Evolutionary conservation across 2,797 vertebrate genomes (phyloP).

Genomic region (Paguma larvata): DNA sequence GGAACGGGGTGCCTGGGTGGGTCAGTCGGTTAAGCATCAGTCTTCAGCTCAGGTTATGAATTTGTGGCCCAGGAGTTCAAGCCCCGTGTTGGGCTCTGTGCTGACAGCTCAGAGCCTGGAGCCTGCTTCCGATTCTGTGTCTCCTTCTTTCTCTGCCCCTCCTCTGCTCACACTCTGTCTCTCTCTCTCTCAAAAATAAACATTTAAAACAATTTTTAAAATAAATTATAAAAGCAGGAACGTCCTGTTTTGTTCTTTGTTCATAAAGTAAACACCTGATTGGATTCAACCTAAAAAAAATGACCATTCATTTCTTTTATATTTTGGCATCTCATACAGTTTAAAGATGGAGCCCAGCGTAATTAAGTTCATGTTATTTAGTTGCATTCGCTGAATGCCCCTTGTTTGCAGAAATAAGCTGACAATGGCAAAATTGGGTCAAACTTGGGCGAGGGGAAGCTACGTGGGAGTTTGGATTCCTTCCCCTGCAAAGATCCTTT

Average conservation of each 20-base stretch:
- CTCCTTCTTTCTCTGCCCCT: too few relatives aligned
- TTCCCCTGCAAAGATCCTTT: not conserved
- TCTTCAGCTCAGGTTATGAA: too few relatives aligned
- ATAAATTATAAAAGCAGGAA: not conserved
- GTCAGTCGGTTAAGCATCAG: too few relatives aligned
- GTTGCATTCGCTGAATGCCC: not conserved
- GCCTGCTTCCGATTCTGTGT: too few relatives aligned
- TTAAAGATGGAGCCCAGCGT: not conserved
- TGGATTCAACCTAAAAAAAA: not conserved
- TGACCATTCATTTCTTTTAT: not conserved
- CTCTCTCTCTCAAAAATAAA: too few relatives aligned
- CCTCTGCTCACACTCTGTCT: too few relatives aligned
- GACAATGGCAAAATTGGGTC: not conserved
- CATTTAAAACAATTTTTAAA: too few relatives aligned
- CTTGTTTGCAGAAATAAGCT: not conserved
- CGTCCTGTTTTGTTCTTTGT: not conserved
- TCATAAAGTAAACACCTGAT: not conserved
- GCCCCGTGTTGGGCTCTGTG: too few relatives aligned
- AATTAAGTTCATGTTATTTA: not conserved
- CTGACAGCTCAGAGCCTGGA: too few relatives aligned
- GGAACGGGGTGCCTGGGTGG: too few relatives aligned
- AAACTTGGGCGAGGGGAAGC: not conserved
- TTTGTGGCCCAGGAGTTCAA: too few relatives aligned
- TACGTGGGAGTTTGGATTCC: not conserved
- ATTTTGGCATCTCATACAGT: not conserved